These are phyloP conservation scores for Trogon melanurus DNA, from an alignment of 2,113 vertebrate genomes.

Conservation along the genomic window DNA sequence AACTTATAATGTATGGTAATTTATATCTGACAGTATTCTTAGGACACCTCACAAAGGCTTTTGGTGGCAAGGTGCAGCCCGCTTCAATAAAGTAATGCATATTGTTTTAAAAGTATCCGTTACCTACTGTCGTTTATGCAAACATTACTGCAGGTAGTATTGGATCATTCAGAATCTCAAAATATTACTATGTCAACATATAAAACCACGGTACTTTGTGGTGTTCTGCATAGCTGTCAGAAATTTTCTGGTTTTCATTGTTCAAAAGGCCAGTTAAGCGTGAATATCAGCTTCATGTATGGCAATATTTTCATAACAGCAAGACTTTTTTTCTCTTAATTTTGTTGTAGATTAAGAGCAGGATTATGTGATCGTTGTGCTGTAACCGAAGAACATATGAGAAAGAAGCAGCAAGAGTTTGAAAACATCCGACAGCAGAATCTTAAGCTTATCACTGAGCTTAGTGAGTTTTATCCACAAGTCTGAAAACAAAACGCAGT, in stretches of 20 bases:
- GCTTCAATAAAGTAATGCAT: neutral
- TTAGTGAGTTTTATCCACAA: conserved; percentile 82
- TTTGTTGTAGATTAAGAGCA: conserved; percentile 80
- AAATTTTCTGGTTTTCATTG: neutral
- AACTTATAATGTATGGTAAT: neutral
- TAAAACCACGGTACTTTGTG: neutral
- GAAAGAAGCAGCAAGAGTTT: conserved; percentile 83
- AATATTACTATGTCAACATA: neutral
- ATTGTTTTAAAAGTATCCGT: neutral
- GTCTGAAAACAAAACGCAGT: neutral
- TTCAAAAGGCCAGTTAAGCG: neutral
- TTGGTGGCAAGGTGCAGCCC: neutral
- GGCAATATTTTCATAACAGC: neutral
- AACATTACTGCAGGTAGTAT: neutral
- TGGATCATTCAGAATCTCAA: neutral
- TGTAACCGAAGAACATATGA: conserved; percentile 86
- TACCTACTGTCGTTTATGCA: neutral
- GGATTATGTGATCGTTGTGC: conserved; percentile 89
- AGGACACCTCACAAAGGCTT: neutral
- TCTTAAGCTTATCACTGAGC: conserved; percentile 83
- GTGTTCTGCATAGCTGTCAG: neutral
- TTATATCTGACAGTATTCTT: neutral
- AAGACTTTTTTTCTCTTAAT: neutral
- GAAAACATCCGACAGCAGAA: conserved; percentile 87
- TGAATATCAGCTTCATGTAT: neutral